Percentiles rank a stretch among this genome's conserved stretches.
phyloP scores from a whole-genome alignment of 2,888 invertebrate genomes.

The Latheticus oryzae region DNA sequence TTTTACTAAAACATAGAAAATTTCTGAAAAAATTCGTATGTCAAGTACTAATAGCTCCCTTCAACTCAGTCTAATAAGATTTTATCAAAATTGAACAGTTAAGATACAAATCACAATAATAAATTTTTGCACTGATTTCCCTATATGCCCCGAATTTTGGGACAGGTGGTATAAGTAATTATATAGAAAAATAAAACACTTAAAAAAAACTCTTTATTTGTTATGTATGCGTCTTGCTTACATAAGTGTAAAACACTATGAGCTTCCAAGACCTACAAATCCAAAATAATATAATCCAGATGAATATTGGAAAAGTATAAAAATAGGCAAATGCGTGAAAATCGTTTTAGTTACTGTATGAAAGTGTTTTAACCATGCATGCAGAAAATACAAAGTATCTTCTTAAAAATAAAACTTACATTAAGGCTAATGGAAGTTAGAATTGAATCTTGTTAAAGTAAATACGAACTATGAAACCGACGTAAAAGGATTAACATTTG shows the following conservation, averaged over 20 bases:
- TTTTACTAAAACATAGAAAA: no score
- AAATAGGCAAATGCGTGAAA: slow-evolving; percentile 39
- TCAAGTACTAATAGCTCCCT: no score
- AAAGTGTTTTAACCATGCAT: slow-evolving; percentile 4
- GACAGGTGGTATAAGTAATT: not conserved
- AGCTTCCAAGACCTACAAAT: slow-evolving; percentile 36
- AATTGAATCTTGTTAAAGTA: slow-evolving; percentile 37
- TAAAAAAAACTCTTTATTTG: slow-evolving; percentile 36
- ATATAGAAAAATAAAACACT: slow-evolving; percentile 17
- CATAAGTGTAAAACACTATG: slow-evolving; percentile 29
- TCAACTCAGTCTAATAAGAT: no score
- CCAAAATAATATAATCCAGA: slow-evolving; percentile 24
- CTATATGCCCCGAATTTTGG: no score
- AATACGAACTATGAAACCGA: slow-evolving; percentile 38
- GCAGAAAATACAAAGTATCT: slow-evolving; percentile 3
- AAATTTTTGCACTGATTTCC: no score
- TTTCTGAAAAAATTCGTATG: no score
- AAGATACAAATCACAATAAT: no score
- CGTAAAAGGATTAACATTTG: no score
- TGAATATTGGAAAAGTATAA: slow-evolving; percentile 22
- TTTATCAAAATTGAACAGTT: no score
- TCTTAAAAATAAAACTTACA: slow-evolving; percentile 22
- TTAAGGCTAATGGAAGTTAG: slow-evolving; percentile 25
- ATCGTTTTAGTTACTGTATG: slow-evolving; percentile 5
- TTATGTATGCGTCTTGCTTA: slow-evolving; percentile 26